Evolutionary conservation across 2,888 invertebrate genomes (phyloP).

Genomic region (Ennomos fuscantarius): DNA sequence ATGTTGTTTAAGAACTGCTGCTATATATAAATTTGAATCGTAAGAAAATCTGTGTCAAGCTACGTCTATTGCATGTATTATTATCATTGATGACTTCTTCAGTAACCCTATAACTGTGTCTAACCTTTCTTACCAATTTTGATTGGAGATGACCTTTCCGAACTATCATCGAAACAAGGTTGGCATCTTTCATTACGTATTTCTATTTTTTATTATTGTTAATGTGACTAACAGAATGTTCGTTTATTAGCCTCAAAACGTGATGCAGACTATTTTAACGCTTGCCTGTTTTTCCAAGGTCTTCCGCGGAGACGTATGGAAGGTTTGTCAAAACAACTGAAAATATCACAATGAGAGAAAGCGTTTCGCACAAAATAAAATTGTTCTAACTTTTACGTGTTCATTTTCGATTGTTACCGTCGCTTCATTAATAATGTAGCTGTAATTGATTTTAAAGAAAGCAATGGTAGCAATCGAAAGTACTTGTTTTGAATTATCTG

Average conservation of each 20-base stretch:
- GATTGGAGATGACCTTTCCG: constrained; percentile 13
- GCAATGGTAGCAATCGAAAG: constrained; percentile 68
- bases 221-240: constrained; percentile 55
- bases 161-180: constrained; percentile 33
- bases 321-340: constrained; percentile 84
- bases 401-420: constrained; percentile 68
- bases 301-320: constrained; percentile 88
- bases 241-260: constrained; percentile 70
- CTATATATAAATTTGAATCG: constrained; percentile 3
- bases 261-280: constrained; percentile 76
- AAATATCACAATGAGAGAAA: constrained; percentile 74
- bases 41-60: not conserved
- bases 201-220: constrained; percentile 24
- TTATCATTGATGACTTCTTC: not conserved
- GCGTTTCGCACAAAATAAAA: constrained; percentile 72
- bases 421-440: constrained; percentile 45
- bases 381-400: constrained; percentile 55
- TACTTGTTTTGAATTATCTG: constrained; percentile 62
- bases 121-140: constrained; percentile 15
- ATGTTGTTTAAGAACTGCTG: constrained; percentile 12
- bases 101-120: constrained; percentile 1
- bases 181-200: constrained; percentile 30
- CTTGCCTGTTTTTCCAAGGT: constrained; percentile 85
- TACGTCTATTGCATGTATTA: constrained; percentile 14
- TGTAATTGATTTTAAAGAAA: constrained; percentile 32